These are phyloP conservation scores for Aproaerema taeniolella DNA, from an alignment of 2,888 invertebrate genomes.

Conservation along the genomic window DNA sequence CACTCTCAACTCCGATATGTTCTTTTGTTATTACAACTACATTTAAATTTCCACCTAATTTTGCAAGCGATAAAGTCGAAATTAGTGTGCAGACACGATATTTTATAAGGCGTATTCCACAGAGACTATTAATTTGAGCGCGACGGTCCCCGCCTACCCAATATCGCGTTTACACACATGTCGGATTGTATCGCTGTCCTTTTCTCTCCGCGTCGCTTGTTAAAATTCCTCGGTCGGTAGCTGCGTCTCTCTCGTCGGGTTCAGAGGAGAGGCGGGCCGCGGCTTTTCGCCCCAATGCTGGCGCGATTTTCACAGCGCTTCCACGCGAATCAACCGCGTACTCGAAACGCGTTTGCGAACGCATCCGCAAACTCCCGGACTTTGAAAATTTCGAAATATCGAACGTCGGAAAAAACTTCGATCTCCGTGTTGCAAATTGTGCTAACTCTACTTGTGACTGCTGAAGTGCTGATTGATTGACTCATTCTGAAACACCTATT, in stretches of 20 bases:
- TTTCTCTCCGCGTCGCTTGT: conserved; percentile 71
- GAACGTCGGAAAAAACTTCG: background rate
- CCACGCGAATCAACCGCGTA: conserved; percentile 67
- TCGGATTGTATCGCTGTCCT: conserved; percentile 63
- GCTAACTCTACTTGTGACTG: conserved; percentile 35
- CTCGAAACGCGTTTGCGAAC: conserved; percentile 42
- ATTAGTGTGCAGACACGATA: conserved; percentile 21
- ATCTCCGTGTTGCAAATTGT: conserved; percentile 35
- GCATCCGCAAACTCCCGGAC: conserved; percentile 36
- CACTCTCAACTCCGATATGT: conserved; percentile 46
- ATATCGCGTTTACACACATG: conserved; percentile 74
- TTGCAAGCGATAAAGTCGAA: conserved; percentile 20
- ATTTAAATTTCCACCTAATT: conserved; percentile 31
- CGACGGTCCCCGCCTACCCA: conserved; percentile 72
- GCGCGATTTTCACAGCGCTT: conserved; percentile 71
- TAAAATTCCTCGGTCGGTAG: conserved; percentile 73
- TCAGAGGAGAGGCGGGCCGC: conserved; percentile 57
- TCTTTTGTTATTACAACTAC: conserved; percentile 32
- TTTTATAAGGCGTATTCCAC: conserved; percentile 67
- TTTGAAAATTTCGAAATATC: conserved; percentile 24
- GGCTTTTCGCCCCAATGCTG: conserved; percentile 63
- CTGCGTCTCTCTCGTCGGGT: conserved; percentile 61
- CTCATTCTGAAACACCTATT: conserved; percentile 25
- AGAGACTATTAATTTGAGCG: conserved; percentile 74
- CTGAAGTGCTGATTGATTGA: conserved; percentile 27